phyloP scores from a whole-genome alignment of 2,888 invertebrate species.

The Ornithoptera alexandrae region DNA sequence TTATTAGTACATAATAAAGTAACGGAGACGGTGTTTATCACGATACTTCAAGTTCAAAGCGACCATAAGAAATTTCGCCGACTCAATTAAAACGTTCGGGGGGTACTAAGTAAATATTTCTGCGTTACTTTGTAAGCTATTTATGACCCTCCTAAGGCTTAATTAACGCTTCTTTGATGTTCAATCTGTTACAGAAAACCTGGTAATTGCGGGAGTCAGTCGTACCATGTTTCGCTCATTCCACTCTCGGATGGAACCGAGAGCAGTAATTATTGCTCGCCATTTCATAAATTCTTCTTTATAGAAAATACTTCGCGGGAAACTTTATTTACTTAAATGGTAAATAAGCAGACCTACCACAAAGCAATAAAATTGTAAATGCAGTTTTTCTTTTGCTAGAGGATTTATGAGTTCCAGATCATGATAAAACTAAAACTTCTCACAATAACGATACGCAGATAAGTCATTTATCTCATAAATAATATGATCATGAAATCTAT shows the following conservation, averaged over 20 bases:
- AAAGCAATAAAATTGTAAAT: too few relatives aligned
- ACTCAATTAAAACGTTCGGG: conserved; percentile 70
- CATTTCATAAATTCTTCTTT: conserved; percentile 10
- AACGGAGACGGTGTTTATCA: conserved; percentile 42
- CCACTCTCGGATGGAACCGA: conserved; percentile 33
- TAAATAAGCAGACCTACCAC: too few relatives aligned
- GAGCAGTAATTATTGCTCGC: conserved; percentile 28
- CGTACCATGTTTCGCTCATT: conserved; percentile 47
- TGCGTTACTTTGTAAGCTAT: conserved; percentile 65
- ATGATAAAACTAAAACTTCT: too few relatives aligned
- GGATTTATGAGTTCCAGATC: too few relatives aligned
- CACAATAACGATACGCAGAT: too few relatives aligned
- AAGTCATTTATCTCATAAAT: too few relatives aligned
- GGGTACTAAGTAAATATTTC: conserved; percentile 68
- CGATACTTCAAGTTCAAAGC: conserved; percentile 54
- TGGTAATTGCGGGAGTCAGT: conserved; percentile 62
- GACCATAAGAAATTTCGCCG: conserved; percentile 60
- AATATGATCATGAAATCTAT: too few relatives aligned
- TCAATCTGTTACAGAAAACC: conserved; percentile 73
- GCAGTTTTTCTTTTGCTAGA: too few relatives aligned
- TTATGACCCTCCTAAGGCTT: conserved; percentile 70
- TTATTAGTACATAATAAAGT: conserved; percentile 28
- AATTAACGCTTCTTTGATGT: conserved; percentile 76
- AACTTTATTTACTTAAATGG: not conserved
- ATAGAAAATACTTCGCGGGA: not conserved